These are phyloP conservation scores for Neogobius melanostomus DNA, from an alignment of 2,113 vertebrate species.

Conservation along the genomic window DNA sequence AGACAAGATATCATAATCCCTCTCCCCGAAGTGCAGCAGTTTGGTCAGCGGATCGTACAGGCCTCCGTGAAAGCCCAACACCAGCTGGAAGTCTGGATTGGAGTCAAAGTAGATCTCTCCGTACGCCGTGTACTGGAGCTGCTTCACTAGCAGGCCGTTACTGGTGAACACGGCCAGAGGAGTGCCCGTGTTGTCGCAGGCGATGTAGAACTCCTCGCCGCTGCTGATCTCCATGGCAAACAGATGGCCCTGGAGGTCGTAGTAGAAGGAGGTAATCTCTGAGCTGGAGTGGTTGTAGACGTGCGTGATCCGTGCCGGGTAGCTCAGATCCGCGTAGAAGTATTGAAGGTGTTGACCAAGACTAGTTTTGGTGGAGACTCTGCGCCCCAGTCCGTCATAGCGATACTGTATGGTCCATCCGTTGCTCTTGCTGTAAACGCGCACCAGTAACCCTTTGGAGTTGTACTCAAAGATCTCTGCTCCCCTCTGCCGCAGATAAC, in stretches of 20 bases:
- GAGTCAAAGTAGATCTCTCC: slow-evolving; percentile 98
- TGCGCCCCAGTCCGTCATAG: slow-evolving; percentile 91
- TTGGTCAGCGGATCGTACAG: slow-evolving; percentile 95
- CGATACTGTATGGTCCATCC: slow-evolving; percentile 95
- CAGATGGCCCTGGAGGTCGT: slow-evolving; percentile 95
- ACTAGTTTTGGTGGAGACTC: slow-evolving; percentile 92
- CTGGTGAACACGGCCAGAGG: slow-evolving; percentile 95
- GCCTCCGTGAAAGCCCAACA: slow-evolving; percentile 96
- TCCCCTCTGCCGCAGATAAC: slow-evolving; percentile 92
- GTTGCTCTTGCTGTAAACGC: slow-evolving; percentile 93
- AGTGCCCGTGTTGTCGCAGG: slow-evolving; percentile 94
- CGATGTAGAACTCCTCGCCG: slow-evolving; percentile 96
- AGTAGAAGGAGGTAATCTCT: slow-evolving; percentile 97
- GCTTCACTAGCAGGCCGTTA: slow-evolving; percentile 93
- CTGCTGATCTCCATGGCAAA: slow-evolving; percentile 99
- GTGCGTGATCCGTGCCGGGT: slow-evolving; percentile 92
- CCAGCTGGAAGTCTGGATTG: slow-evolving; percentile 93
- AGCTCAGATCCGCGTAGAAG: slow-evolving; percentile 94
- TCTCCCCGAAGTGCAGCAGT: slow-evolving; percentile 93
- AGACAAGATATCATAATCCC: slow-evolving; percentile 95
- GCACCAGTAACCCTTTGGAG: slow-evolving; percentile 92
- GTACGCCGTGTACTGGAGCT: slow-evolving; percentile 96
- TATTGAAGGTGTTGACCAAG: slow-evolving; percentile 94
- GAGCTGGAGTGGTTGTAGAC: slow-evolving; percentile 98
- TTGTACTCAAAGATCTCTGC: slow-evolving; percentile 97